These are phyloP conservation scores for Drosophila subquinaria DNA, from an alignment of 2,888 invertebrate species.

Conservation along the genomic window DNA sequence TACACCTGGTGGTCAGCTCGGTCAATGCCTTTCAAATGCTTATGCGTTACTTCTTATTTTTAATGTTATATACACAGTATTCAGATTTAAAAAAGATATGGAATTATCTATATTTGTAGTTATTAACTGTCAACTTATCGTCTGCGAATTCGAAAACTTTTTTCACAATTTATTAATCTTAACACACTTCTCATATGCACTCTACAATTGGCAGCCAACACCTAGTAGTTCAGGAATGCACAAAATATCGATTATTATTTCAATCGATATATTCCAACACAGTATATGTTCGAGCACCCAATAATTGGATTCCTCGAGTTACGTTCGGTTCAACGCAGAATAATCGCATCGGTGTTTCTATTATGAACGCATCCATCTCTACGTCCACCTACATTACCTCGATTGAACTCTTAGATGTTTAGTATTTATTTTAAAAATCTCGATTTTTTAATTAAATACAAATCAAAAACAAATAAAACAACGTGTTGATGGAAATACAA, in stretches of 20 bases:
- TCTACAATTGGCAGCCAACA: slow-evolving; percentile 77
- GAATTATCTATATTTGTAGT: slow-evolving; percentile 11
- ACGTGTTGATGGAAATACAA: too few species aligned
- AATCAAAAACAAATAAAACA: too few species aligned
- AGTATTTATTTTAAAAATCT: too few species aligned
- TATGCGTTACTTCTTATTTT: background rate
- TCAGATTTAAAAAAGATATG: slow-evolving; percentile 10
- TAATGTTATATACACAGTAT: background rate
- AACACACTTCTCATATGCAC: slow-evolving; percentile 69
- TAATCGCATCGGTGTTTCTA: background rate
- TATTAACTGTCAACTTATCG: slow-evolving; percentile 38
- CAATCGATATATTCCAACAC: background rate
- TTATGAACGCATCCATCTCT: too few species aligned
- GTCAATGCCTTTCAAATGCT: slow-evolving; percentile 18
- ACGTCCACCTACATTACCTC: too few species aligned
- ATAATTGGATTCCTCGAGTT: background rate
- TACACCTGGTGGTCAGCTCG: slow-evolving; percentile 43
- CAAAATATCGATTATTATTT: slow-evolving; percentile 25
- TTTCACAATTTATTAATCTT: slow-evolving; percentile 59
- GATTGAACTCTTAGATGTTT: too few species aligned
- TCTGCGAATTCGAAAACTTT: slow-evolving; percentile 27
- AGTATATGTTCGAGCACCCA: background rate
- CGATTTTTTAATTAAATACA: too few species aligned
- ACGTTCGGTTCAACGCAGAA: too few species aligned
- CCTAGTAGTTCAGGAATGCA: slow-evolving; percentile 54